Percentiles rank a stretch among this genome's conserved stretches.
phyloP scores from a whole-genome alignment of 2,888 invertebrate species.

The Timema podura region DNA sequence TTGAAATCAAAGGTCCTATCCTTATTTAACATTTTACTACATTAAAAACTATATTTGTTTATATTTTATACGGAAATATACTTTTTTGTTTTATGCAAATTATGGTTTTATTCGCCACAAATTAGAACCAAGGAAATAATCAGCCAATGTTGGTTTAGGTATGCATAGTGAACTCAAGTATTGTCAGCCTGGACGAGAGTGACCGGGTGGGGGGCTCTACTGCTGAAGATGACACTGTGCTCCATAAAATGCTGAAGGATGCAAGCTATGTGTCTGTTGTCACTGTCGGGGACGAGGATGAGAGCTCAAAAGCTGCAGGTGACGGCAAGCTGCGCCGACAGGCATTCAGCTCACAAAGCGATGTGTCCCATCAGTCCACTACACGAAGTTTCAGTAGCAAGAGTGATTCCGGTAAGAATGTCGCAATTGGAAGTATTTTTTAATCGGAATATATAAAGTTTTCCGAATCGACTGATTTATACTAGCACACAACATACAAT shows the following conservation, averaged over 20 bases:
- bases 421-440: neutral
- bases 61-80: no score
- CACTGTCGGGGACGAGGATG: slow-evolving; percentile 75
- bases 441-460: no score
- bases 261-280: slow-evolving; percentile 90
- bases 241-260: slow-evolving; percentile 46
- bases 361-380: slow-evolving; percentile 21
- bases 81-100: no score
- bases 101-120: no score
- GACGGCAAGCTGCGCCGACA: slow-evolving; percentile 34
- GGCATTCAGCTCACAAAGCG: slow-evolving; percentile 11
- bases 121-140: no score
- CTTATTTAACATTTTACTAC: no score
- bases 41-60: no score
- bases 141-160: slow-evolving; percentile 39
- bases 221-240: slow-evolving; percentile 40
- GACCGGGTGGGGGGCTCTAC: slow-evolving; percentile 4
- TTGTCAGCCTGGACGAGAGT: slow-evolving; percentile 42
- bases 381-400: slow-evolving; percentile 23
- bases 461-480: no score
- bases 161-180: slow-evolving; percentile 69
- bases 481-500: no score
- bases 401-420: slow-evolving; percentile 27
- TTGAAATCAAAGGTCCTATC: no score
- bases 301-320: slow-evolving; percentile 69